Percentiles rank a stretch among this genome's conserved stretches.
These are phyloP conservation scores for Ctenopoma kingsleyae DNA, from an alignment of 2,797 vertebrate species.

Conservation along the genomic window DNA sequence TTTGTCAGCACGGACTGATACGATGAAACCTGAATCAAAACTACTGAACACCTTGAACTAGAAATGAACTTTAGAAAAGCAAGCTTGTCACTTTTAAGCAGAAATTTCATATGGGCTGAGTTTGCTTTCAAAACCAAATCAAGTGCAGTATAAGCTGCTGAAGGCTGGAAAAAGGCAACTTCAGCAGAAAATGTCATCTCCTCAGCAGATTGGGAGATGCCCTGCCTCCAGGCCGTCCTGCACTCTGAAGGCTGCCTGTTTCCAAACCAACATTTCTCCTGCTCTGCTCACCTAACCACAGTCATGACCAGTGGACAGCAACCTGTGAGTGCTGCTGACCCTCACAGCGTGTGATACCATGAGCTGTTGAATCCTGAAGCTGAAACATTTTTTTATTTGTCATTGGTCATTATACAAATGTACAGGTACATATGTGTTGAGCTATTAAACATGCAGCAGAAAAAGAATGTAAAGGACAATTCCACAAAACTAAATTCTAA, in stretches of 20 bases:
- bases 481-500: no score
- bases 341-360: not conserved
- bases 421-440: not conserved
- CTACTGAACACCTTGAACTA: not conserved
- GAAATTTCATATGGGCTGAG: conserved; percentile 42
- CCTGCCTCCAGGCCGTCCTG: conserved; percentile 35
- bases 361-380: not conserved
- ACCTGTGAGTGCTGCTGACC: not conserved
- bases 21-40: not conserved
- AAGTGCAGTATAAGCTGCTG: conserved; percentile 43
- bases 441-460: not conserved
- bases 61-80: not conserved
- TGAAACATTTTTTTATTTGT: not conserved
- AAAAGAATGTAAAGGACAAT: no score
- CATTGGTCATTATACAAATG: not conserved
- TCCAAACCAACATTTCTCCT: conserved; percentile 33
- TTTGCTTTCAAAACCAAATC: conserved; percentile 54
- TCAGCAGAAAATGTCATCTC: conserved; percentile 73
- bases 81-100: not conserved
- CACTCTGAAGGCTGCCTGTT: conserved; percentile 27
- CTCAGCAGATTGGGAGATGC: conserved; percentile 60
- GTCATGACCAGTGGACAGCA: not conserved
- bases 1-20: not conserved
- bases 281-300: conserved; percentile 17
- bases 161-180: conserved; percentile 41